phyloP scores from a whole-genome alignment of 2,113 vertebrate genomes.

The Oryzias melastigma region DNA sequence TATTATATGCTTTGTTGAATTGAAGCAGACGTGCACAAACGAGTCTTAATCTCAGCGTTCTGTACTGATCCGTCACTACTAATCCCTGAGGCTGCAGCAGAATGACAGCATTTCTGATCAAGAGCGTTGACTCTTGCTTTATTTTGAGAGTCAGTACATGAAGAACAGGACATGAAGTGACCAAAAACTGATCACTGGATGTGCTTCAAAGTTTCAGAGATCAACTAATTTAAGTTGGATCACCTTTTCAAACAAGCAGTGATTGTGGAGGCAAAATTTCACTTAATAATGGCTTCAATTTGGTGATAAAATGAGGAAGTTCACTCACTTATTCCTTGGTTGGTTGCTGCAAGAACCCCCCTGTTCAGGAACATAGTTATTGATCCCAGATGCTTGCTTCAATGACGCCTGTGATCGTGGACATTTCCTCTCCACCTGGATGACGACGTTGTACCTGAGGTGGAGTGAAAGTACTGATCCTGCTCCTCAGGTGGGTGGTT shows the following conservation, averaged over 20 bases:
- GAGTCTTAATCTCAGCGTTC: conserved; percentile 18
- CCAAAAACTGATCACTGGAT: too few relatives aligned
- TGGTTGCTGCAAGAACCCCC: not conserved
- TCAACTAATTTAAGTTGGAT: too few relatives aligned
- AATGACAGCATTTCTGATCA: not conserved
- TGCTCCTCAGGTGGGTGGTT: conserved; percentile 34
- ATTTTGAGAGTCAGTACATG: too few relatives aligned
- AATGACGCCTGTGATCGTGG: too few relatives aligned
- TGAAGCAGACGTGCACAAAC: not conserved
- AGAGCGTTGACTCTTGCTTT: not conserved
- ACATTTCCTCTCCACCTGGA: not conserved
- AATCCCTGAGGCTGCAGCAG: conserved; percentile 22
- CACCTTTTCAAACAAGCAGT: not conserved
- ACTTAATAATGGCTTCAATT: not conserved
- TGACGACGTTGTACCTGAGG: not conserved
- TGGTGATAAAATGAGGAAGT: not conserved
- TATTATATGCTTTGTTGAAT: not conserved
- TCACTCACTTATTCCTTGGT: conserved; percentile 27
- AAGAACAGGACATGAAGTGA: too few relatives aligned
- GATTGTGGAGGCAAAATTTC: not conserved
- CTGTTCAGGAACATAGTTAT: not conserved
- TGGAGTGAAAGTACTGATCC: conserved; percentile 43
- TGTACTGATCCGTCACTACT: conserved; percentile 3
- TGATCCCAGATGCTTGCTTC: too few relatives aligned
- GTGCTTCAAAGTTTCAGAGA: too few relatives aligned